Conservation (phyloP, 2,797 vertebrate genomes). For the Manis pentadactyla region DNA sequence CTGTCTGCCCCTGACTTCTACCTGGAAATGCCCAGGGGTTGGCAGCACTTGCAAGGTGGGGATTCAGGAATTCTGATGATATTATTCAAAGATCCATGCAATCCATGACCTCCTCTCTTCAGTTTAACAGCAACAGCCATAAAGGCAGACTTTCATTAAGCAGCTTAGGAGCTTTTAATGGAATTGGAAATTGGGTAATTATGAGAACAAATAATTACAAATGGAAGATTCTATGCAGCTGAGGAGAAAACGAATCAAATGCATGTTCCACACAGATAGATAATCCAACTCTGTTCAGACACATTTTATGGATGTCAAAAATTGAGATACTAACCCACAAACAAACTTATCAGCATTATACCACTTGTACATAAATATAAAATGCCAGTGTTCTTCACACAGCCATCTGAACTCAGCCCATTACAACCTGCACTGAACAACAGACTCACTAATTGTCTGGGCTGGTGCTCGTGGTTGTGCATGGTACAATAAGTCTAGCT, state of each 20-base stretch:
- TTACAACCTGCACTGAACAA: neutral
- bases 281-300: neutral
- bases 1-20: neutral
- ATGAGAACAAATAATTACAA: neutral
- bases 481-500: neutral
- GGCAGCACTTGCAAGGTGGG: neutral
- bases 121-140: constrained; percentile 73
- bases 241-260: neutral
- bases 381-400: neutral
- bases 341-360: neutral
- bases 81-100: neutral
- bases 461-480: neutral
- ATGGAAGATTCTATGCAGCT: neutral
- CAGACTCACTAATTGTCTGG: neutral
- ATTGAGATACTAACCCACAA: neutral
- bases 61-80: constrained; percentile 49
- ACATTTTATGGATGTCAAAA: neutral
- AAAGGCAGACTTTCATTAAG: constrained; percentile 78
- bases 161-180: constrained; percentile 62
- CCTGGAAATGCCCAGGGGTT: constrained; percentile 65
- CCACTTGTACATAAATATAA: neutral
- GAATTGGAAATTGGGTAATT: neutral
- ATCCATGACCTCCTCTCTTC: constrained; percentile 64
- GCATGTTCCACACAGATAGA: neutral
- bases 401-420: neutral